Evolutionary conservation across 1,140 invertebrate genomes (phyloP), one percentile per base, ranked within the genome.

Genomic region (Drosophila ananassae): DNA sequence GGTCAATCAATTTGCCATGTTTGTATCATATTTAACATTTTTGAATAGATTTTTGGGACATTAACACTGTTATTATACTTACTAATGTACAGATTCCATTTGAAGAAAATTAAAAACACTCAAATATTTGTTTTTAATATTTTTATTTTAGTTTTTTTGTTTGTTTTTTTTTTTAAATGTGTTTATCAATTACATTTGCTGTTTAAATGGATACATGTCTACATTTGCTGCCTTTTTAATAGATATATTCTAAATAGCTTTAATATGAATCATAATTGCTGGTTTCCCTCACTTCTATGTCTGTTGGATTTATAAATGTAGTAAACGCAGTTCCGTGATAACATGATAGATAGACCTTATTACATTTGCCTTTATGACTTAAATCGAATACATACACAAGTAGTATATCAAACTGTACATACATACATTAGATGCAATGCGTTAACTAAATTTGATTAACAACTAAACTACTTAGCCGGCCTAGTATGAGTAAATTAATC

Each of bases 321-420:
- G 84, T 89, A 89, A 89, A 89, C 84, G 79, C 83, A 77, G 66
- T 89, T 83, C 83, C 41, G 60, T 76, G 71, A 89, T 83, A 84
- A 87, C 84, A 89, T 73, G 61, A 69, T 77, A 84, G 77, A 84
- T 80, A 77, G 74, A 64, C 48, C 69, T 59, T 61, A 77, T 64
- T 62, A 77, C 52, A 62, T 74, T 68, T 74, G 50, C 9, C 51
- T 32, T 53, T 69, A 54, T 66, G 72, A 62, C 68, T 56, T 73
- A 73, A 73, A 55, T 60, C 51, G 22, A 75, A 48, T 74, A 48
- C 59, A 47, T 56, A 73, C 51, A 32, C 63, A 63, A 32, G 48
- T 73, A 61, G 64, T 79, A 74, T 77, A 67, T 68, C 58, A 54
- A 79, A 57, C 64, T 77, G 74, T 77, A 77, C 72, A 75, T 74